Percentiles rank a stretch among this genome's conserved stretches.
Conservation (phyloP, 2,113 vertebrate species). For the Rhea americana region DNA sequence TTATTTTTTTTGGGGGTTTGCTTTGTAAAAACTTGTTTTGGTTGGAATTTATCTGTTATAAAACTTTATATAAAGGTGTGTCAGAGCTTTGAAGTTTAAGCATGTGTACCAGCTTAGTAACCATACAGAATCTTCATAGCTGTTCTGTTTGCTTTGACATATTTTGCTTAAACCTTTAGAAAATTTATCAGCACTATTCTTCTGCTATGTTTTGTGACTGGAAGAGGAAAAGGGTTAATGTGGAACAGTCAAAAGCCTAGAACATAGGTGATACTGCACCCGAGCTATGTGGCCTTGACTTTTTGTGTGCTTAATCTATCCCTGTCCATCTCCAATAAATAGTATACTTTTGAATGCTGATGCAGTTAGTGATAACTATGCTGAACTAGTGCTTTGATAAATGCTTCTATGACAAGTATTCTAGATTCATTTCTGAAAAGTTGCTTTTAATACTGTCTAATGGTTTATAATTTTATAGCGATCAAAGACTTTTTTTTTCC, state of each 20-base stretch:
- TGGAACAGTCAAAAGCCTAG: neutral
- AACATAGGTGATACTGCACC: neutral
- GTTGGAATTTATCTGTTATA: neutral
- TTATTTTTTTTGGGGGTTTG: neutral
- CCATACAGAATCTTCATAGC: neutral
- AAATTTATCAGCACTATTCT: neutral
- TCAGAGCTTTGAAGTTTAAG: neutral
- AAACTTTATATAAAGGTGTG: neutral
- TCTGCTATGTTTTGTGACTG: neutral
- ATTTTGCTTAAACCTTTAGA: neutral
- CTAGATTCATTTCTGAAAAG: neutral
- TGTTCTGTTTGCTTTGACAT: neutral
- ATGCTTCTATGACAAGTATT: neutral
- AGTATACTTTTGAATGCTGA: too few species aligned
- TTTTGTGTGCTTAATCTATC: neutral
- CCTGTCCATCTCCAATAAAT: neutral
- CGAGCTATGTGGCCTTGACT: fast-evolving
- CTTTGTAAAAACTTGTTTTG: neutral
- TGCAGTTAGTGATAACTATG: neutral
- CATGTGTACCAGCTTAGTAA: neutral
- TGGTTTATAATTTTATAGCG: neutral
- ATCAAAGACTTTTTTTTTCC: neutral
- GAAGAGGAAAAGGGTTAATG: neutral
- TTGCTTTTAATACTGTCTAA: neutral
- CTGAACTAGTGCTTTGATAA: neutral